Conservation (phyloP, 2,113 vertebrate species). For the Melospiza melodia region DNA sequence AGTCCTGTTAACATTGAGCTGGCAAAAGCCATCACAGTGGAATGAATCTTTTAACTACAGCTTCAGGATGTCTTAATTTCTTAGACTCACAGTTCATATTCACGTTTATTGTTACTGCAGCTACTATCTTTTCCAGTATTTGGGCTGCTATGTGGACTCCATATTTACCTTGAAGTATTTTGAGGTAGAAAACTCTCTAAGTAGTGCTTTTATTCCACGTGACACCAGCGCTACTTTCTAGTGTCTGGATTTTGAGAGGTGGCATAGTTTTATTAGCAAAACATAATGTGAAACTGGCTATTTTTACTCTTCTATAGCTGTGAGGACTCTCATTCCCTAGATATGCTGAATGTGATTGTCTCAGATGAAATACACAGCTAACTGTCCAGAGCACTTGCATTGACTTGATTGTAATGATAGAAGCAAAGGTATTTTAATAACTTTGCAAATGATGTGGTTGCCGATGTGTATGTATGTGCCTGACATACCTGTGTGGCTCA, state of each 20-base stretch:
- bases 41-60: background rate
- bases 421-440: slow-evolving; percentile 23
- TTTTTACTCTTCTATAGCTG: background rate
- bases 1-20: background rate
- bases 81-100: background rate
- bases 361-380: background rate
- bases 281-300: background rate
- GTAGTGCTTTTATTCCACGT: background rate
- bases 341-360: background rate
- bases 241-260: background rate
- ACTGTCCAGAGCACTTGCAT: background rate
- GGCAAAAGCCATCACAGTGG: background rate
- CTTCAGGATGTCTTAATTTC: background rate
- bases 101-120: background rate
- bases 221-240: background rate
- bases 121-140: background rate
- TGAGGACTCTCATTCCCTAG: background rate
- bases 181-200: background rate
- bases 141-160: background rate
- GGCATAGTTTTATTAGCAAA: background rate
- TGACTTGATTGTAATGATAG: background rate
- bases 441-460: slow-evolving; percentile 17
- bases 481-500: background rate
- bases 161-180: background rate
- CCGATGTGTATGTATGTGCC: background rate